A percentile compares a stretch with the other conserved stretches of the same genome.
These are phyloP conservation scores for Ammodramus savannarum DNA, from an alignment of 2,113 vertebrate species.

Conservation along the genomic window DNA sequence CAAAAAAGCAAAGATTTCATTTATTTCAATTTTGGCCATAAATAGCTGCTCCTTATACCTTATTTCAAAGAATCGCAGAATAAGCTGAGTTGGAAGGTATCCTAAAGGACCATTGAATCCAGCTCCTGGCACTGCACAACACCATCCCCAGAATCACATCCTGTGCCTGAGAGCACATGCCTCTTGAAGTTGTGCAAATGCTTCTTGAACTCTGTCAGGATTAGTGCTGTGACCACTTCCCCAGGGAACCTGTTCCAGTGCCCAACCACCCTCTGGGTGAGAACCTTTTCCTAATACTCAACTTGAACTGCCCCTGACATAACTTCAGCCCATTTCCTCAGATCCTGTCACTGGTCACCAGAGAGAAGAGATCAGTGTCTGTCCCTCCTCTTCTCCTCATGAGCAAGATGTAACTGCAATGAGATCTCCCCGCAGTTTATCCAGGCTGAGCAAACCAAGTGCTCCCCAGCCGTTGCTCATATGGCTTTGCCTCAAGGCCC, in stretches of 20 bases:
- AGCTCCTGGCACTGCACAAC: neutral
- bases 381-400: rapidly evolving
- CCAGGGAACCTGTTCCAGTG: neutral
- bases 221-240: neutral
- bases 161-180: neutral
- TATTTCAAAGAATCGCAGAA: neutral
- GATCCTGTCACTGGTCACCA: neutral
- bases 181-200: too few relatives aligned
- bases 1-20: neutral
- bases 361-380: neutral
- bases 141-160: neutral
- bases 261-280: rapidly evolving
- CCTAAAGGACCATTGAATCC: too few relatives aligned
- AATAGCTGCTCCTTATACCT: neutral
- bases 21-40: neutral
- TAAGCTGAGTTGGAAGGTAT: neutral
- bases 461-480: rapidly evolving
- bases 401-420: rapidly evolving
- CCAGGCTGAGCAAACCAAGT: neutral
- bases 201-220: neutral
- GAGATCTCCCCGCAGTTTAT: neutral
- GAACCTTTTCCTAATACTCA: neutral
- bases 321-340: neutral
- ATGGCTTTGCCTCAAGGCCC: neutral
- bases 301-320: neutral